Conservation (phyloP, 2,797 vertebrate genomes). For the Benthosema pterotum region DNA sequence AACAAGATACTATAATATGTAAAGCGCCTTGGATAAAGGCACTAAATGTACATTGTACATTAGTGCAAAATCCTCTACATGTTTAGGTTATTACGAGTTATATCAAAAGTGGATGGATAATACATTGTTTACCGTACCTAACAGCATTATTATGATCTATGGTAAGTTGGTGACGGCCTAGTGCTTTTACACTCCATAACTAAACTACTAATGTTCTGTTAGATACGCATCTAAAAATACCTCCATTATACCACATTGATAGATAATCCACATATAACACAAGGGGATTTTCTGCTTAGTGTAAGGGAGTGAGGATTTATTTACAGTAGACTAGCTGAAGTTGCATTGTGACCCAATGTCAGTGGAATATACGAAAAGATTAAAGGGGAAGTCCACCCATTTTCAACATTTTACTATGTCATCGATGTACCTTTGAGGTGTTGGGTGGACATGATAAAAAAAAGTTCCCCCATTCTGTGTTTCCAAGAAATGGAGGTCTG, state of each 20-base stretch:
- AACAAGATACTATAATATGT: no score
- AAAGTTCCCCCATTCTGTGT: no score
- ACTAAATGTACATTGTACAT: no score
- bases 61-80: no score
- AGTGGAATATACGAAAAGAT: slow-evolving; percentile 23
- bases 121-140: no score
- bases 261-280: slow-evolving; percentile 13
- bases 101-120: background rate
- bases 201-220: slow-evolving; percentile 5
- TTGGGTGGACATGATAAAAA: no score
- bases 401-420: no score
- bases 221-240: slow-evolving; percentile 22
- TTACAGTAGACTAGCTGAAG: slow-evolving; percentile 18
- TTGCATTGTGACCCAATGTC: slow-evolving; percentile 22
- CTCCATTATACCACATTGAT: slow-evolving; percentile 3
- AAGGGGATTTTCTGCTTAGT: slow-evolving; percentile 24
- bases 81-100: background rate
- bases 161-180: background rate
- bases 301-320: slow-evolving; percentile 23
- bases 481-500: no score
- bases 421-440: no score
- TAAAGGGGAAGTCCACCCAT: slow-evolving; percentile 31
- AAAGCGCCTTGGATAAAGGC: no score
- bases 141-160: no score
- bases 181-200: background rate